These are phyloP conservation scores for Coenobita brevimanus DNA, from an alignment of 1,140 invertebrate genomes.

Conservation along the genomic window DNA sequence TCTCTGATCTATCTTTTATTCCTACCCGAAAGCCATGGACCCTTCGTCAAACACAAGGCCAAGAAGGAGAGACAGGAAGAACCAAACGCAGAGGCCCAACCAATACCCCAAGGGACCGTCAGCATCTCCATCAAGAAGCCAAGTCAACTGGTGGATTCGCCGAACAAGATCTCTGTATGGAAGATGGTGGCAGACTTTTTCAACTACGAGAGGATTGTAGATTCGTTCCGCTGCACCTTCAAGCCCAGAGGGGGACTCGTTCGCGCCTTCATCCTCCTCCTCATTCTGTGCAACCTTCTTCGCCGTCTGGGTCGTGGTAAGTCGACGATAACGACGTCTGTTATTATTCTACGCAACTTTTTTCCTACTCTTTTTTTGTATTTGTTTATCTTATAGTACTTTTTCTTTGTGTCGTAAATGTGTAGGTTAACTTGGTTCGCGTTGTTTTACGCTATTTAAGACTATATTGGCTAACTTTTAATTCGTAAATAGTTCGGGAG, in stretches of 20 bases:
- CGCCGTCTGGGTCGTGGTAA: slow-evolving; percentile 67
- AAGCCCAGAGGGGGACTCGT: slow-evolving; percentile 60
- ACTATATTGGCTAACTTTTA: too few relatives aligned
- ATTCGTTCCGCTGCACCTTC: slow-evolving; percentile 68
- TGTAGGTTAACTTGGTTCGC: too few relatives aligned
- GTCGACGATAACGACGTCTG: background rate
- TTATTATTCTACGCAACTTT: too few relatives aligned
- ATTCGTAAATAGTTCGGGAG: too few relatives aligned
- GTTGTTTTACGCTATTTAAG: too few relatives aligned
- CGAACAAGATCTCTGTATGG: slow-evolving; percentile 37
- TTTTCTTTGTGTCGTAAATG: too few relatives aligned
- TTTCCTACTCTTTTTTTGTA: too few relatives aligned
- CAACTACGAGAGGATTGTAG: slow-evolving; percentile 66
- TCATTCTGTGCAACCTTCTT: slow-evolving; percentile 67
- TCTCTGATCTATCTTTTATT: slow-evolving; percentile 57
- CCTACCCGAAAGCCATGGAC: slow-evolving; percentile 66
- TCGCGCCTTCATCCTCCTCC: slow-evolving; percentile 60
- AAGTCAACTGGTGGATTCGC: background rate
- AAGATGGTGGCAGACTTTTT: slow-evolving; percentile 65
- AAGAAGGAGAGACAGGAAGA: slow-evolving; percentile 3
- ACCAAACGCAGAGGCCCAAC: background rate
- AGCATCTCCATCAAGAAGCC: slow-evolving; percentile 9
- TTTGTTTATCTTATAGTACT: too few relatives aligned
- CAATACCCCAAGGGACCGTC: background rate
- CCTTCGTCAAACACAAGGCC: slow-evolving; percentile 36